Evolutionary conservation across 2,797 vertebrate species (phyloP), one percentile per base, ranked within the genome.

Genomic region (Eutrigla gurnardus): DNA sequence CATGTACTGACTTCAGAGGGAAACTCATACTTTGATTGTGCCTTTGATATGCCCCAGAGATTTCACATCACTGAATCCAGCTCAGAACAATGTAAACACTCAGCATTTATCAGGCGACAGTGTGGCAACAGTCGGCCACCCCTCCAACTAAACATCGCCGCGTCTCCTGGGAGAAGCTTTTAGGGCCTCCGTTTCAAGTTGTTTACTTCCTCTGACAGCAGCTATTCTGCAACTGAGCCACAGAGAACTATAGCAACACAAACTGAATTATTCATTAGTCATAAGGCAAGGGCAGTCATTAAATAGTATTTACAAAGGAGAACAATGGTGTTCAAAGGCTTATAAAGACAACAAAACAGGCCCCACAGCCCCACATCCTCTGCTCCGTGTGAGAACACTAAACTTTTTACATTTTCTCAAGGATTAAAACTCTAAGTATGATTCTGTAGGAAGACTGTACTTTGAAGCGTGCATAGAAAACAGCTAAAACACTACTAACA

Each of bases 191-290:
- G 17, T 69, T 79, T 81, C 64, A 66, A 86, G 47, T 68, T 82
- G 88, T 85, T 85, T 77, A 82, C 80, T 86, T 87, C 73, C 81
- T 70, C 77, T 87, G 77, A 75, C 73, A 78, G 64, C 32, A 58
- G 61, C 62, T 62, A 13, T 65, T 75, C 60, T 77, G 59, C 63
- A 59, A 52, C 54, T 61, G 65, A 67, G 40, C 50, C 60, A 57
- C n/a, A 55, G 53, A 71, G 52, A 80, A 55, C 70, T 50, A 68
- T 39, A 68, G 68, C 54, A 70, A 58, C 75, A 75, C 8, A 71
- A 37, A 45, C 65, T 88, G 62, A 90, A 92, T 89, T 84, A 89
- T 90, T 90, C 80, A 89, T 79, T 70, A 76, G 47, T 69, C 68
- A 80, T 25, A 76, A 80, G 82, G 81, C 50, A 58, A 49, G 50